Evolutionary conservation across 2,797 vertebrate genomes (phyloP), one percentile per base, ranked within the genome.

Genomic region (Uromys caudimaculatus): DNA sequence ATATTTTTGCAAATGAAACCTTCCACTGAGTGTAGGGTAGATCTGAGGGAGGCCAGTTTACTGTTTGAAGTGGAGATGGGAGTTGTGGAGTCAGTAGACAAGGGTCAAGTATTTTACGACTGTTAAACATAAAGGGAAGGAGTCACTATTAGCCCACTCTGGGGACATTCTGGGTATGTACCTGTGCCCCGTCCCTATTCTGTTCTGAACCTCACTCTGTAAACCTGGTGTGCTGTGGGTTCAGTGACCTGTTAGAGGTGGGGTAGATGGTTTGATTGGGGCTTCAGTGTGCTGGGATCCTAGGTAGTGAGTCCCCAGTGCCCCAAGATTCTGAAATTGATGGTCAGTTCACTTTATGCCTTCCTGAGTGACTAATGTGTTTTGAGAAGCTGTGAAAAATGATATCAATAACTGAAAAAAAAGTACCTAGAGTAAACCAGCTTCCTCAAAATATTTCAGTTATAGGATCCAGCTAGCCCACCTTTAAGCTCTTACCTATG

Each of bases 1-100:
- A 38, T 58, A 73, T 32, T 96, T 91, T 71, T 86, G 35, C 62
- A 95, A 71, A 76, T 87, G 41, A 89, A 91, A 41, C 56, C 38
- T 76, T 54, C 35, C 12, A 0, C 16, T 3, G 62, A 83, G 24
- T 5, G 0, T 1, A 60, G 21, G 71, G 16, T 6, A 50, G 69
- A 2, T 64, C 14, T 58, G 71, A 71, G 77, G 62, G 29, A 11
- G 23, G 23, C 29, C 0, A 6, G 11, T 10, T 1, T 17, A 50
- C 10, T 71, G 11, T 60, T 56, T n/a, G 95, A 79, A 50, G 21
- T 8, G 16, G 38, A 24, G 14, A 17, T 17, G 0, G 32, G 52
- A 24, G 16, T 6, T 0, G 11, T 85, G 35, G 3, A 7, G 27
- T 29, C 23, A 16, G 41, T 35, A 67, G 23, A n/a, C 2, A 35